These are phyloP conservation scores for Gymnocephalus cernua DNA, from an alignment of 2,113 vertebrate species.

Conservation along the genomic window DNA sequence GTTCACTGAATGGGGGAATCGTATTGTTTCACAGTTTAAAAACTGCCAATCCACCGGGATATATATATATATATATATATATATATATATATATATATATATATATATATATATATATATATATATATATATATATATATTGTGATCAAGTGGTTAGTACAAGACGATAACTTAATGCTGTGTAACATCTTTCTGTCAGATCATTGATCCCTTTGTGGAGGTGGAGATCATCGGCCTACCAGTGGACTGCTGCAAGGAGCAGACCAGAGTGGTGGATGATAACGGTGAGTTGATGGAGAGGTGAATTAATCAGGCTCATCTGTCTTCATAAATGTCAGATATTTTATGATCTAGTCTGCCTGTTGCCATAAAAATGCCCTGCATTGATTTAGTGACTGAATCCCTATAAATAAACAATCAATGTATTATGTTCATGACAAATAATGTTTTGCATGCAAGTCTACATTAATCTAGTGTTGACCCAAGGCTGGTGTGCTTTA, in stretches of 20 bases:
- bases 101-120: too few relatives aligned
- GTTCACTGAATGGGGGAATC: not conserved
- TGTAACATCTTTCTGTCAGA: slow-evolving; percentile 79
- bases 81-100: too few relatives aligned
- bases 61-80: too few relatives aligned
- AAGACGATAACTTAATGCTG: not conserved
- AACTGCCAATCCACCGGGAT: not conserved
- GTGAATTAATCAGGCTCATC: not conserved
- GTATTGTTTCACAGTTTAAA: not conserved
- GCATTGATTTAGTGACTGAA: not conserved
- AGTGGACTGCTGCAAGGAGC: slow-evolving; percentile 95
- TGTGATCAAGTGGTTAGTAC: too few relatives aligned
- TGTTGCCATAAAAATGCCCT: not conserved
- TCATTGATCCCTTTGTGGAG: slow-evolving; percentile 99
- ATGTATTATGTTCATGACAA: not conserved
- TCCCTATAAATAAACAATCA: not conserved
- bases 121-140: too few relatives aligned
- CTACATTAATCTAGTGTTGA: not conserved
- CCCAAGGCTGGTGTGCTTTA: not conserved
- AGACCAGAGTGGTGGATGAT: slow-evolving; percentile 97
- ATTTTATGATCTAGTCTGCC: not conserved
- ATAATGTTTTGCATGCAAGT: not conserved
- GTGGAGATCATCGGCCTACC: slow-evolving; percentile 97
- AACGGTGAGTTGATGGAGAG: slow-evolving; percentile 88
- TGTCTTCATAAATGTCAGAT: not conserved